These are phyloP conservation scores for Esox masquinongy DNA, from an alignment of 2,797 vertebrate species.

Conservation along the genomic window DNA sequence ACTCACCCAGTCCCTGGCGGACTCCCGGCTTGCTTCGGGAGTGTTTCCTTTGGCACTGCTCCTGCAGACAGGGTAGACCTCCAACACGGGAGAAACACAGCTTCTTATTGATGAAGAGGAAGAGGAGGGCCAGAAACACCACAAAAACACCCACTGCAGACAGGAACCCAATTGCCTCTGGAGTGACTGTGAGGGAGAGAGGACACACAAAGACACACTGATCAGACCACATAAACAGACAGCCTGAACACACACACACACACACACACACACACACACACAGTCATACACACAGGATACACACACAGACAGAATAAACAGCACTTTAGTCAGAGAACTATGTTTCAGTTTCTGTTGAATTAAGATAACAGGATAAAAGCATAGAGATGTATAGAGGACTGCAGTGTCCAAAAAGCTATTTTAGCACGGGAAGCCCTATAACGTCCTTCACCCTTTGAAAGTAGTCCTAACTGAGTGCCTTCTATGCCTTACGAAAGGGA, in stretches of 20 bases:
- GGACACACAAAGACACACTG: conserved; percentile 74
- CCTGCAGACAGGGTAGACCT: conserved; percentile 75
- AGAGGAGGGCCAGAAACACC: conserved; percentile 80
- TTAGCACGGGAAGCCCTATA: no score
- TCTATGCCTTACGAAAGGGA: no score
- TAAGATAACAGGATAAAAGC: neutral
- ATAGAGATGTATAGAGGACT: neutral
- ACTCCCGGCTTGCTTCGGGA: conserved; percentile 62
- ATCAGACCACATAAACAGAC: conserved; percentile 71
- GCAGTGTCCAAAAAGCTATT: no score
- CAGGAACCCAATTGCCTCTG: conserved; percentile 80
- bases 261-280: conserved; percentile 17
- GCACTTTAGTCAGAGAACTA: conserved; percentile 59
- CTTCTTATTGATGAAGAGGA: conserved; percentile 88
- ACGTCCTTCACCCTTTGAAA: no score
- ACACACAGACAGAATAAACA: conserved; percentile 63
- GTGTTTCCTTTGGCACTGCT: conserved; percentile 62
- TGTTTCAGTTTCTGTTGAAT: neutral
- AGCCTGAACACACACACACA: conserved; percentile 52
- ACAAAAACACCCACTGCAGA: conserved; percentile 82
- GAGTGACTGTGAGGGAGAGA: conserved; percentile 78
- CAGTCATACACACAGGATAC: conserved; percentile 22
- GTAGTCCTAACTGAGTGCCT: no score
- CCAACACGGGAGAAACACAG: conserved; percentile 81
- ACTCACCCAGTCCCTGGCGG: conserved; percentile 80